A percentile compares a stretch with the other conserved stretches of the same genome.
Conservation (phyloP, 1,140 invertebrate genomes). For the Sitodiplosis mosellana region DNA sequence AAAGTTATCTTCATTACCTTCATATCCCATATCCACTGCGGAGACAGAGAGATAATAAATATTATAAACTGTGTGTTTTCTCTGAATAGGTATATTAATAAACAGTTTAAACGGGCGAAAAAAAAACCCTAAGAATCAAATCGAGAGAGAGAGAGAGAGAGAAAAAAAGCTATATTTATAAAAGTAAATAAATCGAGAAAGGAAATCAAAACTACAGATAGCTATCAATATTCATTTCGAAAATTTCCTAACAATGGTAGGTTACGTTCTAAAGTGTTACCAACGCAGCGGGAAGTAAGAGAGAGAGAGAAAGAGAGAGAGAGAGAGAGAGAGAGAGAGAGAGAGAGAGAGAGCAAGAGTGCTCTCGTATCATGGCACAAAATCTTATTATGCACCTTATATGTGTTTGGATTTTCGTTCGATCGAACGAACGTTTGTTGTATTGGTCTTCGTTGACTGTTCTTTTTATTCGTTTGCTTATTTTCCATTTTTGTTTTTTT, state of each 20-base stretch:
- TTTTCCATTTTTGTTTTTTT: too few relatives aligned
- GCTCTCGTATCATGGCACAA: too few relatives aligned
- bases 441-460: too few relatives aligned
- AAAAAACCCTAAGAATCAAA: too few relatives aligned
- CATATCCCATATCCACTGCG: too few relatives aligned
- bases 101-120: not conserved
- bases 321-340: not conserved
- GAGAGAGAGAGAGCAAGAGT: too few relatives aligned
- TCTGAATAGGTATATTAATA: not conserved
- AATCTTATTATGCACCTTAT: too few relatives aligned
- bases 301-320: not conserved
- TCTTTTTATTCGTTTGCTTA: too few relatives aligned
- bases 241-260: conserved; percentile 1
- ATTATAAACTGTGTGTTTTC: not conserved
- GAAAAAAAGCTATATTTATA: not conserved
- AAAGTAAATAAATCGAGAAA: not conserved
- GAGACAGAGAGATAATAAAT: not conserved
- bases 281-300: not conserved
- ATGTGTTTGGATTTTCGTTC: too few relatives aligned
- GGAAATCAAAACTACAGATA: not conserved
- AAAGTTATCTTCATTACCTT: too few relatives aligned
- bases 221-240: conserved; percentile 1
- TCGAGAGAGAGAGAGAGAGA: not conserved
- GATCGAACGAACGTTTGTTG: too few relatives aligned
- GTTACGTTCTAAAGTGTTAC: conserved; percentile 1